Base-by-base conservation (phyloP, 2,797 vertebrate species). In the Protosalanx chinensis region DNA sequence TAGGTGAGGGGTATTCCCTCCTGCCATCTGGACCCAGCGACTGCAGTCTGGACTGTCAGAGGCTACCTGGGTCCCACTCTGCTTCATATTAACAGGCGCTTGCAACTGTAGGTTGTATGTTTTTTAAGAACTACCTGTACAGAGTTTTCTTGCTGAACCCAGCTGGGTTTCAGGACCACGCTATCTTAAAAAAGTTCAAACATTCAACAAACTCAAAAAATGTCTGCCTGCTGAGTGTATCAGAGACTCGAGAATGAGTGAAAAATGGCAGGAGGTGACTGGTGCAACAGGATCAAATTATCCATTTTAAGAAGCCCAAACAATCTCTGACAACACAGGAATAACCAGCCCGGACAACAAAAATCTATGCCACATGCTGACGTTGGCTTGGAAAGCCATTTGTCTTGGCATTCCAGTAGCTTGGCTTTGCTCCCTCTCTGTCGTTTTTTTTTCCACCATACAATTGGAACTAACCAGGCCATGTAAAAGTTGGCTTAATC, bases 341-440 rank as follows among this genome's bases (percentile, higher is more conserved):
- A 88, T 91, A 91, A 93, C 87, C 83, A 86, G 85, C 73, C 84
- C 30, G 80, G 91, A 93, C 90, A 90, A 89, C 88, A 91, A 84
- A 89, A 91, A 91, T 91, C 12, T 87, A 88, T 91, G 90, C 90
- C 90, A 91, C 89, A 91, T 93, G 91, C 88, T 90, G 70, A 1
- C 49, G 33, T 81, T 90, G 89, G 89, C 89, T 87, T 79, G 69
- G 75, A 81, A 70, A 77, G 81, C 79, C 90, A 91, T 91, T 93
- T 91, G 86, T 91, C 89, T 91, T 91, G 89, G 90, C 91, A 85
- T 89, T 87, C 83, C 87, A 89, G 89, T 88, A 88, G 86, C 87
- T 90, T 90, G 87, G 88, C 87, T 85, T 79, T 84, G 76, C 74
- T 83, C 84, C 80, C 79, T 85, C 72, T 71, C 70, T 68, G 70